Evolutionary conservation across 2,888 invertebrate genomes (phyloP), one percentile per base, ranked within the genome.

Genomic region (Dorcus hopei): DNA sequence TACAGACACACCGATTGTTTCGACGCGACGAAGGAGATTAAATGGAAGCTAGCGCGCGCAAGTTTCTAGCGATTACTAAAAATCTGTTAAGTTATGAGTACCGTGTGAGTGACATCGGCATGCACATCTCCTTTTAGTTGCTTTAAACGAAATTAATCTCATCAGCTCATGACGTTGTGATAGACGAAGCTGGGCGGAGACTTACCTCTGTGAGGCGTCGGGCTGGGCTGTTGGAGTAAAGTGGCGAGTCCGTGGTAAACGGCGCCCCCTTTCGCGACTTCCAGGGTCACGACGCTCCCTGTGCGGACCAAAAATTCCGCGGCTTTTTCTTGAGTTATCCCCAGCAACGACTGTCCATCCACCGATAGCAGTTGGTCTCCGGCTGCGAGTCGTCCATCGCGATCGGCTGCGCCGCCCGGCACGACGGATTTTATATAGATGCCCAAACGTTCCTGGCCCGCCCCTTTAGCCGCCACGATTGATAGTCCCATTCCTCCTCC

Each of bases 401-500:
- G 88, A 75, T 93, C 93, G 3, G 94, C 94, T 58, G 94, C 93
- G 42, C 94, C 94, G 55, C 93, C 96, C 61, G 95, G 89, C 41
- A 99, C 97, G 33, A 99, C 97, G 16, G 97, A 97, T 81, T 99
- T 99, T 65, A 99, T 96, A 81, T 98, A 99, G 76, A 99, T 99
- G 48, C 99, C 98, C 61, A 95, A 82, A 69, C 94, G 68, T 58
- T 78, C 78, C 62, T 78, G 77, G 2, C 78, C 78, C 1, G 77
- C 76, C 23, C 78, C 83, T 80, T 96, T 96, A 26, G 98, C 98
- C 8, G 98, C 98, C 3, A 99, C 97, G 71, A 99, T 99, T 74
- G 97, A 97, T 69, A 99, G 85, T 9, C 99, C 99, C 91, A 99
- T 97, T 63, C 98, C 97, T 73, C 93, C 95, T 62, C 92, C 89